Conservation (phyloP, 1,140 invertebrate genomes). For the Drosophila guanche region DNA sequence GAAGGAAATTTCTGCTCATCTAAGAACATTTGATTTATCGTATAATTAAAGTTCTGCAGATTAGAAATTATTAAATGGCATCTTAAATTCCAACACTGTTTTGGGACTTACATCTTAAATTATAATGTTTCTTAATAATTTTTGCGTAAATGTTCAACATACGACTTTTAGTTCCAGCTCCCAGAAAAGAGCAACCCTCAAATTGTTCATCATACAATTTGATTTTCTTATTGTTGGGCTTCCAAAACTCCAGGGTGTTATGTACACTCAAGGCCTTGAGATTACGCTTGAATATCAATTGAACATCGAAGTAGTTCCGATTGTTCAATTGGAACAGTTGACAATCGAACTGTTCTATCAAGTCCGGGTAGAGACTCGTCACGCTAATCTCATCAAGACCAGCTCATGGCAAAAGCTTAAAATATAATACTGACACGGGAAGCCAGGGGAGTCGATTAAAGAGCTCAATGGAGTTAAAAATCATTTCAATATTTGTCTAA, state of each 20-base stretch:
- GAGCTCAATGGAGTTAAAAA: no score
- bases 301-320: slow-evolving; percentile 38
- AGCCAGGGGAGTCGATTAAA: no score
- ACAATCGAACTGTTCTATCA: slow-evolving; percentile 34
- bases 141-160: slow-evolving; percentile 12
- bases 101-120: slow-evolving; percentile 16
- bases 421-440: neutral
- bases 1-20: slow-evolving; percentile 14
- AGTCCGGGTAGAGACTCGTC: slow-evolving; percentile 20
- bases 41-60: slow-evolving; percentile 18
- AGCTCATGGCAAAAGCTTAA: slow-evolving; percentile 5
- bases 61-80: neutral
- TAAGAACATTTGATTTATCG: slow-evolving; percentile 14
- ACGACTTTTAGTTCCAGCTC: slow-evolving; percentile 14
- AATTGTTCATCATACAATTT: slow-evolving; percentile 26
- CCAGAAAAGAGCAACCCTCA: slow-evolving; percentile 39
- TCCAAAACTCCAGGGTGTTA: slow-evolving; percentile 42
- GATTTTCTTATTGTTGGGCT: slow-evolving; percentile 20
- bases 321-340: slow-evolving; percentile 34
- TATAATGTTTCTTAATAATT: slow-evolving; percentile 6
- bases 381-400: slow-evolving; percentile 36
- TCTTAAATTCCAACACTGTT: no score
- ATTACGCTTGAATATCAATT: slow-evolving; percentile 17
- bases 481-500: no score
- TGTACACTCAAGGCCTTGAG: slow-evolving; percentile 19